Conservation (phyloP, 2,113 vertebrate species). For the Thermophis baileyi region DNA sequence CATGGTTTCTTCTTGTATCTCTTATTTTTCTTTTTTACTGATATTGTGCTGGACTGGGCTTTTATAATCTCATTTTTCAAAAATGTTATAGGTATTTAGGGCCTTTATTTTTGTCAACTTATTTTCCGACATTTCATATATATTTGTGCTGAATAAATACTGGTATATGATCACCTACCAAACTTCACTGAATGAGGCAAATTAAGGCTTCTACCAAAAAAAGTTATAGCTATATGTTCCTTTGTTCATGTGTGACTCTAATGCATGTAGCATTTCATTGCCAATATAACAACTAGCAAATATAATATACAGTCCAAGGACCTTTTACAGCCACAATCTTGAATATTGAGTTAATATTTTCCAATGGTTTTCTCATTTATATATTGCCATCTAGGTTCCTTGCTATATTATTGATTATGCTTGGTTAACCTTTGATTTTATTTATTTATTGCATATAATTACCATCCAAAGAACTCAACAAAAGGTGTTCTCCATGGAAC, state of each 20-base stretch:
- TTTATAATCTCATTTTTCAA: too few species aligned
- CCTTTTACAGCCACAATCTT: not conserved
- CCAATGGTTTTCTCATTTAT: not conserved
- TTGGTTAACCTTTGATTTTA: not conserved
- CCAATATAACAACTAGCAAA: not conserved
- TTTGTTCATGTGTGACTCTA: not conserved
- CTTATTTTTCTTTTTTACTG: too few species aligned
- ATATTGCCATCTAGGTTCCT: not conserved
- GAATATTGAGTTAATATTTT: not conserved
- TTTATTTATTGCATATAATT: constrained; percentile 1
- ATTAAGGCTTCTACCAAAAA: not conserved
- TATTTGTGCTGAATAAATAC: not conserved
- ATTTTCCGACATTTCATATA: not conserved
- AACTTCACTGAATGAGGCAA: not conserved
- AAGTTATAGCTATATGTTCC: not conserved
- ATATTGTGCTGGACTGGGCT: too few species aligned
- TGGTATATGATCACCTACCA: not conserved
- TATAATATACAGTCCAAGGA: not conserved
- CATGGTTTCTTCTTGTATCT: too few species aligned
- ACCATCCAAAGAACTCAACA: not conserved
- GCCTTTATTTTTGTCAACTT: not conserved
- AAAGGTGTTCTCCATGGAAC: not conserved
- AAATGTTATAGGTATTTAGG: not conserved
- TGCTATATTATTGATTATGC: not conserved
- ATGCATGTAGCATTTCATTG: not conserved